Evolutionary conservation across 2,113 vertebrate species (phyloP), one percentile per base, ranked within the genome.

Genomic region (Boleophthalmus pectinirostris): DNA sequence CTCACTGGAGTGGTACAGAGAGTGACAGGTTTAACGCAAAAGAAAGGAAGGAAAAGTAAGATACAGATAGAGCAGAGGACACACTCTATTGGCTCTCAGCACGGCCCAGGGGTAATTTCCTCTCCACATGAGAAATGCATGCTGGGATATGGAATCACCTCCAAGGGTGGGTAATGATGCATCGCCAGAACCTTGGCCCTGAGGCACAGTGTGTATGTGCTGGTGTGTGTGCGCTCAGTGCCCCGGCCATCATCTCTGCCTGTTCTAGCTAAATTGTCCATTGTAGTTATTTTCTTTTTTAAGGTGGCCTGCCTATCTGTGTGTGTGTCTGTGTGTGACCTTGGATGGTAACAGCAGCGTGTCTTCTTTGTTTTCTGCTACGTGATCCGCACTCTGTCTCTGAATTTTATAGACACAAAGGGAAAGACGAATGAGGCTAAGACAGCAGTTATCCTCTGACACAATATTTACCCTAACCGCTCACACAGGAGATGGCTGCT

Each of bases 61-160:
- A 87, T 80, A 86, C 58, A 74, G 77, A 87, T 65, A 83, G 75
- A 81, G 73, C 78, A 84, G 78, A 88, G 86, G 89, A 87, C 82
- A 87, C 87, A 91, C 85, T 80, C 83, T 85, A 85, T 88, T 91
- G 87, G 83, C 88, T 91, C 90, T 91, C 86, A 90, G 90, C 88
- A 83, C 72, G 83, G 90, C 91, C 91, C 88, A 83, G 87, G 89
- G 91, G 90, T 90, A 90, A 92, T 92, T 91, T 92, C 90, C 85
- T 89, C 90, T 90, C 83, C 90, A 85, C 89, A 91, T 87, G 88
- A 92, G 90, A 91, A 91, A 92, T 92, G 91, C 90, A 92, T 92
- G 90, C 91, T 92, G 91, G 90, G 91, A 89, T 90, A 84, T 84
- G 87, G 90, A 89, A 91, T 91, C 88, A 91, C 87, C 91, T 91